Percentiles rank a stretch among this genome's conserved stretches.
Evolutionary conservation across 1,140 invertebrate species (phyloP).

Genomic region (Pachyrhynchus sulphureomaculatus): DNA sequence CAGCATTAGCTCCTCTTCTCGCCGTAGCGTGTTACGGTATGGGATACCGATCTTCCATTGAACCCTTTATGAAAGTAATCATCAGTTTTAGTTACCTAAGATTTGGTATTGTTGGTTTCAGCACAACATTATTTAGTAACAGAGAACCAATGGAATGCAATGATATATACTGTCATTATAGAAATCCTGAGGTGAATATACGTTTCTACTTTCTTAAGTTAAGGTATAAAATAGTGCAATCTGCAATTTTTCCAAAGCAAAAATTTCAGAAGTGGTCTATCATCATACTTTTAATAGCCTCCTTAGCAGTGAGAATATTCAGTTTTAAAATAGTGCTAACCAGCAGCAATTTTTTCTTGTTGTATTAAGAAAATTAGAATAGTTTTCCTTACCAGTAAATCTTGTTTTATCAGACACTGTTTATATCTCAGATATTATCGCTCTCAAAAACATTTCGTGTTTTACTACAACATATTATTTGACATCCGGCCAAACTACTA

Average conservation of each 20-base stretch:
- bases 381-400: no score
- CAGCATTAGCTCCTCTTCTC: slow-evolving; percentile 48
- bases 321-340: no score
- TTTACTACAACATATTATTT: no score
- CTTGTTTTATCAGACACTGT: no score
- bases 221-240: background rate
- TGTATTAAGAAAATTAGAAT: no score
- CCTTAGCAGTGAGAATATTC: no score
- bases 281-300: no score
- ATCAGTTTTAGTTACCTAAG: slow-evolving; percentile 61
- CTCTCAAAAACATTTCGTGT: no score
- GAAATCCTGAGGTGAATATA: slow-evolving; percentile 32
- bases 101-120: slow-evolving; percentile 58
- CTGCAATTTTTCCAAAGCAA: background rate
- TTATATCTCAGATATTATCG: no score
- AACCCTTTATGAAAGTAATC: slow-evolving; percentile 57
- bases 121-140: slow-evolving; percentile 57
- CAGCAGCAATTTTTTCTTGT: no score
- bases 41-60: slow-evolving; percentile 50
- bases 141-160: slow-evolving; percentile 52
- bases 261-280: background rate
- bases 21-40: slow-evolving; percentile 52
- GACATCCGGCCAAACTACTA: no score
- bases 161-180: slow-evolving; percentile 62
- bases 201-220: background rate